Evolutionary conservation across 2,113 vertebrate genomes (phyloP).

Genomic region (Centropus bengalensis): DNA sequence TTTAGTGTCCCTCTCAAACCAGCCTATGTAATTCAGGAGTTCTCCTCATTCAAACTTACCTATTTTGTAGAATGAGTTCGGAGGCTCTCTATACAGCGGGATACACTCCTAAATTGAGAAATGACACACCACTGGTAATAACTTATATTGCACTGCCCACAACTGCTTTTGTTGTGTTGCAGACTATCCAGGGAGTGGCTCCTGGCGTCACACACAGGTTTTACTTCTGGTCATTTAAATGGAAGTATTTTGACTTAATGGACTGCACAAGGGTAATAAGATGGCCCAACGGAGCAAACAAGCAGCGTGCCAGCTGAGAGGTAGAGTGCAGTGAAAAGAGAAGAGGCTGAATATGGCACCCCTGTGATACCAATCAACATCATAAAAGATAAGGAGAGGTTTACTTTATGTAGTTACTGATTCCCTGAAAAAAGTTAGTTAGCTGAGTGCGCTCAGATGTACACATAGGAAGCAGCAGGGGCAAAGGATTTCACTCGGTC

Average conservation of each 20-base stretch:
- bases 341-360: background rate
- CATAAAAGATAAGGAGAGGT: background rate
- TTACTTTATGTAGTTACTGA: background rate
- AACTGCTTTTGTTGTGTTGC: background rate
- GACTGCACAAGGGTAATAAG: background rate
- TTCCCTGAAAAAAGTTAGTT: background rate
- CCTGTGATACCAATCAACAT: background rate
- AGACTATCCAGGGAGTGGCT: background rate
- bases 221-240: background rate
- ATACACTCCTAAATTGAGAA: background rate
- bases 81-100: background rate
- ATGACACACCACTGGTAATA: background rate
- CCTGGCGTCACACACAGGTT: background rate
- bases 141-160: background rate
- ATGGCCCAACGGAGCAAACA: background rate
- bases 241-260: background rate
- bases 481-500: background rate
- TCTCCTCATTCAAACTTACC: background rate
- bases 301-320: background rate
- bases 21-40: background rate
- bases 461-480: background rate
- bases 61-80: background rate
- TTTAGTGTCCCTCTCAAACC: background rate
- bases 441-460: background rate
- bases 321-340: background rate